A percentile compares a stretch with the other conserved stretches of the same genome.
Conservation (phyloP, 1,140 invertebrate genomes). For the Carcinoscorpius rotundicauda region DNA sequence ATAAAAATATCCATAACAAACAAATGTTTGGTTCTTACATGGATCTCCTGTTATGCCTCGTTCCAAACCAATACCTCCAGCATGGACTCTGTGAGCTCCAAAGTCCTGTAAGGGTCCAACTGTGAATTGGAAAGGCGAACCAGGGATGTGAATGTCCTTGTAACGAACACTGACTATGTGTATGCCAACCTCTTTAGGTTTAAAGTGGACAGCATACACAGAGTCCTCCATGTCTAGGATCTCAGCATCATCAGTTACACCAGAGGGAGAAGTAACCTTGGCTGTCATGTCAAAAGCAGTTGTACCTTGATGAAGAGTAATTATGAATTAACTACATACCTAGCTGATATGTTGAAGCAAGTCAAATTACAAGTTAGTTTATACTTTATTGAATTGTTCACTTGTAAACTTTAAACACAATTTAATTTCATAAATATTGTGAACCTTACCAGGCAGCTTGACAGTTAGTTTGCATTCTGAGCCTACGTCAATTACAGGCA, state of each 20-base stretch:
- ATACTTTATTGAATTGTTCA: no score
- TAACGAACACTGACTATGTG: conserved; percentile 94
- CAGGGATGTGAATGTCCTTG: conserved; percentile 91
- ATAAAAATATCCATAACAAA: background rate
- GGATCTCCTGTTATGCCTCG: conserved; percentile 61
- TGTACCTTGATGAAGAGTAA: conserved; percentile 11
- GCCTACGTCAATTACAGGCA: conserved; percentile 85
- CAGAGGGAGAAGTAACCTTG: conserved; percentile 82
- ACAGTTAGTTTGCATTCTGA: conserved; percentile 82
- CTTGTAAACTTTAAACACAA: no score
- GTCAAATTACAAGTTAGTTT: no score
- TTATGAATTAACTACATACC: background rate
- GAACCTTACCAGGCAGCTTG: conserved; percentile 60
- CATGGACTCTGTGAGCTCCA: conserved; percentile 57
- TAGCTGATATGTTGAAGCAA: background rate
- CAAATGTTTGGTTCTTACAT: conserved; percentile 34
- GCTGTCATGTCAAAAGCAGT: conserved; percentile 74
- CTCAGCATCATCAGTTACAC: conserved; percentile 75
- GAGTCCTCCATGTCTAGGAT: conserved; percentile 86
- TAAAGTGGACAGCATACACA: conserved; percentile 91
- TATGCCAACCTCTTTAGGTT: conserved; percentile 88
- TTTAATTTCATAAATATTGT: no score
- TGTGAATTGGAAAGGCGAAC: conserved; percentile 43
- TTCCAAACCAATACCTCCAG: conserved; percentile 81
- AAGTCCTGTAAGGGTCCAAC: conserved; percentile 67